phyloP scores from a whole-genome alignment of 2,797 vertebrate genomes.

The Oreortyx pictus region DNA sequence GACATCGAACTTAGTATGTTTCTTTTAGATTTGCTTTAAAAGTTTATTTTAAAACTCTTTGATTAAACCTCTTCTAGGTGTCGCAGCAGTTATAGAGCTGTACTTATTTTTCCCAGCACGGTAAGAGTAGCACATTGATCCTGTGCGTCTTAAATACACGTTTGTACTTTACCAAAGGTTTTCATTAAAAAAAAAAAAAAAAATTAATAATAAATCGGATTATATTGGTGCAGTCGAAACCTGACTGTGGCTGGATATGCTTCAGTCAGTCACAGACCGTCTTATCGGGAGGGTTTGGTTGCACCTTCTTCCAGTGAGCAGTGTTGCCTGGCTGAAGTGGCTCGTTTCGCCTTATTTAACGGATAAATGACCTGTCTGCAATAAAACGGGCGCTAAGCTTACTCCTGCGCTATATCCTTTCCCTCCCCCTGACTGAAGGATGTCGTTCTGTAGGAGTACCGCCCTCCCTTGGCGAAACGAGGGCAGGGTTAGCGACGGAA shows the following conservation, averaged over 20 bases:
- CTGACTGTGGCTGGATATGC: not conserved
- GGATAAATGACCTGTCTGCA: conserved; percentile 61
- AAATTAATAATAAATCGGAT: not conserved
- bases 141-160: conserved; percentile 20
- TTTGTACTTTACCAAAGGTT: conserved; percentile 64
- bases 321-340: conserved; percentile 56
- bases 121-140: conserved; percentile 19
- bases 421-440: rapidly evolving
- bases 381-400: conserved; percentile 63
- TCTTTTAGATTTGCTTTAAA: conserved; percentile 64
- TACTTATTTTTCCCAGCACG: conserved; percentile 36
- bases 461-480: not conserved
- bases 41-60: conserved; percentile 52
- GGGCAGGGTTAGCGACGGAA: not conserved
- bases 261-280: conserved; percentile 34
- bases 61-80: conserved; percentile 52
- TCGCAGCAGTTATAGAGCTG: conserved; percentile 45
- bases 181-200: not conserved
- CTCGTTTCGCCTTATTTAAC: conserved; percentile 56
- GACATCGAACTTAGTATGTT: conserved; percentile 54
- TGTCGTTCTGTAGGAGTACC: not conserved
- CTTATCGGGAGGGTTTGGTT: not conserved
- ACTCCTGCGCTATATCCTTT: not conserved
- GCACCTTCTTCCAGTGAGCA: conserved; percentile 30
- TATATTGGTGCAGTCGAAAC: conserved; percentile 31